phyloP scores from a whole-genome alignment of 2,888 invertebrate species.

The Scaptodrosophila latifasciaeformis region DNA sequence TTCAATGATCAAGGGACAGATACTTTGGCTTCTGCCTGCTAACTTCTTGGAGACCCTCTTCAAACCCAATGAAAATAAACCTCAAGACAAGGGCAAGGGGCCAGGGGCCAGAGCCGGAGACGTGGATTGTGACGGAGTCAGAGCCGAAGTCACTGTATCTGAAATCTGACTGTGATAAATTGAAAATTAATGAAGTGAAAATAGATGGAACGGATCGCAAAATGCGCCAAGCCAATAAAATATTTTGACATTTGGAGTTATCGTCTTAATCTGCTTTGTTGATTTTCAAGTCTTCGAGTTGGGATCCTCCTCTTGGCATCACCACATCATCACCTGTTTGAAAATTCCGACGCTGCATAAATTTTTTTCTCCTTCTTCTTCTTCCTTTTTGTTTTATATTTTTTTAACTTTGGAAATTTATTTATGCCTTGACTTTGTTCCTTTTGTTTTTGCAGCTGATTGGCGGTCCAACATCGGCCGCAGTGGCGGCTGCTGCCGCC shows the following conservation, averaged over 20 bases:
- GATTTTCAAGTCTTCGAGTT: constrained; percentile 55
- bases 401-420: constrained; percentile 14
- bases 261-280: constrained; percentile 74
- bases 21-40: too few relatives aligned
- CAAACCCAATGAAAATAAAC: too few relatives aligned
- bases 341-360: constrained; percentile 35
- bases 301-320: constrained; percentile 3
- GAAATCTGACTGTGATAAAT: constrained; percentile 74
- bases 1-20: too few relatives aligned
- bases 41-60: constrained; percentile 16
- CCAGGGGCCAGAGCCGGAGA: constrained; percentile 5
- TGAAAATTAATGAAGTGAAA: constrained; percentile 75
- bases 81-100: constrained; percentile 7
- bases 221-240: constrained; percentile 74
- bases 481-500: constrained; percentile 37
- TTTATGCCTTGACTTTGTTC: too few relatives aligned
- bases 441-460: constrained; percentile 51
- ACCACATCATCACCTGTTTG: constrained; percentile 46
- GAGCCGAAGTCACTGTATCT: constrained; percentile 67
- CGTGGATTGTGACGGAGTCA: constrained; percentile 18
- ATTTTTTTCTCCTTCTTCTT: constrained; percentile 2
- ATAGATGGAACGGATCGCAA: constrained; percentile 75
- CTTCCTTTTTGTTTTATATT: constrained; percentile 17
- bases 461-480: constrained; percentile 41
- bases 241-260: constrained; percentile 74